Conservation (phyloP, 2,888 invertebrate species). For the Polietes domitor region DNA sequence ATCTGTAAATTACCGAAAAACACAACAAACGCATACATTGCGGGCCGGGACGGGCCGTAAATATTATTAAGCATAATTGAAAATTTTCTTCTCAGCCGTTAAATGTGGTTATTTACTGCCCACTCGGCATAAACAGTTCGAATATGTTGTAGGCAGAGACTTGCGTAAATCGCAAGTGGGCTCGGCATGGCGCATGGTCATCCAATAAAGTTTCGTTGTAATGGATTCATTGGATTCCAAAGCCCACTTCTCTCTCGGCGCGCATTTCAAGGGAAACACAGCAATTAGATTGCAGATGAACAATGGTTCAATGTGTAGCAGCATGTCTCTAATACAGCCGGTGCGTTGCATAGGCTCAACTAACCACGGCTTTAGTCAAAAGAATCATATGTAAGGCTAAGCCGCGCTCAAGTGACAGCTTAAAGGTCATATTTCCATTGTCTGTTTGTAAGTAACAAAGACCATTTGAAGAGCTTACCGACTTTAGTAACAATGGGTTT, state of each 20-base stretch:
- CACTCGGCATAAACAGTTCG: neutral
- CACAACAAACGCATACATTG: neutral
- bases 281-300: too few relatives aligned
- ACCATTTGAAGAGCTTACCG: too few relatives aligned
- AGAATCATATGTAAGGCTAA: too few relatives aligned
- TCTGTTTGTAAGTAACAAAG: too few relatives aligned
- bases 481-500: too few relatives aligned
- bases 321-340: too few relatives aligned
- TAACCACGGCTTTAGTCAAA: too few relatives aligned
- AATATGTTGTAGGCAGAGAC: neutral
- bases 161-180: neutral
- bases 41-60: neutral
- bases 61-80: slow-evolving; percentile 3
- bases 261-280: neutral
- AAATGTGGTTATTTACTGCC: slow-evolving; percentile 13
- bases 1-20: neutral
- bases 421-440: too few relatives aligned
- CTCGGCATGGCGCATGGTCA: neutral
- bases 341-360: too few relatives aligned
- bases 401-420: too few relatives aligned
- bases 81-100: neutral
- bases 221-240: neutral
- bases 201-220: neutral
- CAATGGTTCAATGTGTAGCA: too few relatives aligned
- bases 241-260: neutral